phyloP scores from a whole-genome alignment of 2,113 vertebrate species.

The Miniopterus natalensis region DNA sequence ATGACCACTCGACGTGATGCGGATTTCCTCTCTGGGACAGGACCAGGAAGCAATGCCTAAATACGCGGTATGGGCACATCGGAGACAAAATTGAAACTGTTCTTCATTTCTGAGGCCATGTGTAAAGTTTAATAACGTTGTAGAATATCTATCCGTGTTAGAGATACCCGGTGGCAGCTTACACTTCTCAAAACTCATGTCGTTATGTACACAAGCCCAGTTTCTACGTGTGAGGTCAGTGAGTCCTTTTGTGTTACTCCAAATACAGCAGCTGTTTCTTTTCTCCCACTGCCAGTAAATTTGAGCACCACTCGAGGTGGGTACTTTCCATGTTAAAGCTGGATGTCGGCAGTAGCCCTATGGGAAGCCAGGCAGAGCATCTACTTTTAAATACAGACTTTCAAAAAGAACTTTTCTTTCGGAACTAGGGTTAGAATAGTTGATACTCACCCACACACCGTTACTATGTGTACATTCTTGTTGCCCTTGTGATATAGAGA shows the following conservation, averaged over 20 bases:
- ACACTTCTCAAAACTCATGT: conserved; percentile 88
- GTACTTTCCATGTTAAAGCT: conserved; percentile 85
- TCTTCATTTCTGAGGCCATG: conserved; percentile 84
- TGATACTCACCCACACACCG: conserved; percentile 87
- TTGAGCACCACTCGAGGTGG: conserved; percentile 82
- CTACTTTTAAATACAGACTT: conserved; percentile 84
- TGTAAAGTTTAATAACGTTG: conserved; percentile 87
- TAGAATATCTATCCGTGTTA: conserved; percentile 89
- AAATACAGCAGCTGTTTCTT: conserved; percentile 87
- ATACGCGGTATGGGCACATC: conserved; percentile 64
- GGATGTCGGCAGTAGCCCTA: conserved; percentile 84
- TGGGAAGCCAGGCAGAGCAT: conserved; percentile 87
- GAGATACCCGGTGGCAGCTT: conserved; percentile 89
- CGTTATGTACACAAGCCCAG: conserved; percentile 87
- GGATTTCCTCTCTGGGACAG: conserved; percentile 73
- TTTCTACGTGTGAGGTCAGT: conserved; percentile 89
- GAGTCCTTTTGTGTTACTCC: conserved; percentile 90
- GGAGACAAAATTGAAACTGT: conserved; percentile 81
- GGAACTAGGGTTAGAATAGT: conserved; percentile 89
- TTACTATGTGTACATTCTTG: conserved; percentile 90
- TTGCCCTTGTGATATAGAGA: conserved; percentile 91
- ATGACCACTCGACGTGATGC: conserved; percentile 66
- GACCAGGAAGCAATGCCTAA: conserved; percentile 79
- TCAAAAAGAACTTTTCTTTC: conserved; percentile 84
- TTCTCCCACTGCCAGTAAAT: conserved; percentile 84